Evolutionary conservation across 2,888 invertebrate species (phyloP), one percentile per base, ranked within the genome.

Genomic region (Agrenia bidenticulata): DNA sequence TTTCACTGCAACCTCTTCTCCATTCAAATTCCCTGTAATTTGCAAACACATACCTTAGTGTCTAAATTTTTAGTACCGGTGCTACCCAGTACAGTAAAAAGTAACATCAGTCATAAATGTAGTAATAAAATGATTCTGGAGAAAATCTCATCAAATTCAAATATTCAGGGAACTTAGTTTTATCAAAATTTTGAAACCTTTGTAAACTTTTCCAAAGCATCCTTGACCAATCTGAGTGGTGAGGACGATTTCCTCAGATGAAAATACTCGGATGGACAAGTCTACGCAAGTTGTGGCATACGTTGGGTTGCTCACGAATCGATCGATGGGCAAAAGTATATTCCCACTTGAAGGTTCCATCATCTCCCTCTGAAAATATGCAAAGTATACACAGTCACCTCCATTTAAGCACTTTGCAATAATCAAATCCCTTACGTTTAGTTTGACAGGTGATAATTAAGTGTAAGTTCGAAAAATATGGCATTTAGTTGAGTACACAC

Each of bases 161-260:
- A n/a, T n/a, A n/a, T n/a, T n/a, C n/a, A n/a, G n/a, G n/a, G n/a
- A n/a, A n/a, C n/a, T n/a, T n/a, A n/a, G n/a, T n/a, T 50, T 58
- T 2, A 60, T 50, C 19, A 24, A 57, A 15, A 56, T 23, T 62
- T 13, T 19, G 78, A 77, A 80, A 91, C 92, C 92, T 88, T 89
- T 91, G 78, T 86, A 91, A 51, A 92, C 92, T 81, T 91, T 91
- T 32, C 92, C 92, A 77, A 92, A 93, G 77, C 90, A 92, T 1
- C 92, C 92, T 79, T 92, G 91, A 1, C 92, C 92, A 59, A 92
- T 88, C 77, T 89, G 89, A 77, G 89, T 86, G 2, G 88, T 80
- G 79, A 89, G 88, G 13, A 84, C 83, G 24, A 93, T 83, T 1
- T 86, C 85, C 67, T 88, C 88, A 57, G 87, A 82, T 56, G 84